phyloP scores from a whole-genome alignment of 1,140 invertebrate genomes.

The Camponotus vicinus region DNA sequence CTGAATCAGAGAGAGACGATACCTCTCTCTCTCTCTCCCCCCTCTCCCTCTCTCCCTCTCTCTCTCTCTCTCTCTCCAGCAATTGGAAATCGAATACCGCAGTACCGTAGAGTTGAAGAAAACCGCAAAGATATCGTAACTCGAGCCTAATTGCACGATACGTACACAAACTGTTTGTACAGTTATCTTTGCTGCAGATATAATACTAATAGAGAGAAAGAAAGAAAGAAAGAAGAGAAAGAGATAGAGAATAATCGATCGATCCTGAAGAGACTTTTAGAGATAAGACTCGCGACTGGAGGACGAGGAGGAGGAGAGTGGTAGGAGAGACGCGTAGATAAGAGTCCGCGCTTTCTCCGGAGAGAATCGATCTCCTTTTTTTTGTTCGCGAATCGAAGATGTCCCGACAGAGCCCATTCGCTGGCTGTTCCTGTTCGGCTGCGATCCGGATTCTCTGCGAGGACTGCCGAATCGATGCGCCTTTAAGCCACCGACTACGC shows the following conservation, averaged over 20 bases:
- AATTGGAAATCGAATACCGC: conserved; percentile 30
- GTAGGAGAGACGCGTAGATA: conserved; percentile 16
- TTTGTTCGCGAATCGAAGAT: conserved; percentile 46
- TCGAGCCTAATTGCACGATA: conserved; percentile 50
- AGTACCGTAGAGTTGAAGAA: conserved; percentile 7
- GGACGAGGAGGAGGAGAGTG: conserved; percentile 31
- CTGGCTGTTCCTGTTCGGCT: conserved; percentile 38
- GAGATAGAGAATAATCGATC: background rate
- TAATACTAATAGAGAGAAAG: background rate
- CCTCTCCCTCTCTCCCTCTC: too few species aligned
- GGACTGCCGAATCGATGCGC: conserved; percentile 46
- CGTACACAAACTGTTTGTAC: conserved; percentile 43
- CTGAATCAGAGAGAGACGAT: background rate
- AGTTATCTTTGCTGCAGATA: conserved; percentile 28
- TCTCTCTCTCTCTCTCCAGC: background rate
- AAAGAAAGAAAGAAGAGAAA: background rate
- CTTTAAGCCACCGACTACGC: conserved; percentile 41
- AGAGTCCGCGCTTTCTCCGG: conserved; percentile 48
- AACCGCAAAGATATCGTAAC: conserved; percentile 35
- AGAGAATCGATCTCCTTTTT: conserved; percentile 38
- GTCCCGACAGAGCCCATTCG: conserved; percentile 46
- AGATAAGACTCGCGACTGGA: conserved; percentile 50
- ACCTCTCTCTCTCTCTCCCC: background rate
- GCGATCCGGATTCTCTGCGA: conserved; percentile 46
- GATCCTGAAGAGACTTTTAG: conserved; percentile 45